phyloP scores from a whole-genome alignment of 2,888 invertebrate species.

The Trichopria drosophilae region DNA sequence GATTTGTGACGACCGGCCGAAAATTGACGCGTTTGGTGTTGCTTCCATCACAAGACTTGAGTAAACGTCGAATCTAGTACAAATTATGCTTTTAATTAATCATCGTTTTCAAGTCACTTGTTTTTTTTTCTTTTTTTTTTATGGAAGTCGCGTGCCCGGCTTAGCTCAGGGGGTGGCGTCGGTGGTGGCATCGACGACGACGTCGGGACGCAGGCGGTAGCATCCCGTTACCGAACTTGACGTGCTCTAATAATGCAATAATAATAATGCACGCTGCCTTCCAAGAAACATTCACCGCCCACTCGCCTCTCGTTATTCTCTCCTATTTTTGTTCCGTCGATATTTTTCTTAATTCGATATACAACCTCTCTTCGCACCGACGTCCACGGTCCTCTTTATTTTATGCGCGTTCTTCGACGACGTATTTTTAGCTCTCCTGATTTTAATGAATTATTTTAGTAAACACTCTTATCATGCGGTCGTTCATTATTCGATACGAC shows the following conservation, averaged over 20 bases:
- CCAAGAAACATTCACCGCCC: constrained; percentile 13
- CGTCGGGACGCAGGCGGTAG: constrained; percentile 39
- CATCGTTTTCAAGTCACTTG: constrained; percentile 45
- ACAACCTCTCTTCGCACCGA: too few relatives aligned
- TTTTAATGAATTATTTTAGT: too few relatives aligned
- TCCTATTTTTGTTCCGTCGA: constrained; percentile 16
- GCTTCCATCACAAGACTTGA: constrained; percentile 15
- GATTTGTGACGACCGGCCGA: too few relatives aligned
- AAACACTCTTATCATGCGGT: too few relatives aligned
- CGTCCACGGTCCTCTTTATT: constrained; percentile 17
- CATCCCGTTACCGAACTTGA: constrained; percentile 49
- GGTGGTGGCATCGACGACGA: neutral
- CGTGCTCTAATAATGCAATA: constrained; percentile 49
- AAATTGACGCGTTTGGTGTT: too few relatives aligned
- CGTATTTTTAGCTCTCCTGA: too few relatives aligned
- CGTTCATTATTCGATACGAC: too few relatives aligned
- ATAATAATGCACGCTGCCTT: constrained; percentile 19
- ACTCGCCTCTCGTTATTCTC: constrained; percentile 15
- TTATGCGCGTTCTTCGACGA: constrained; percentile 19
- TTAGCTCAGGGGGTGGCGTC: neutral
- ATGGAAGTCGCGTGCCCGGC: neutral
- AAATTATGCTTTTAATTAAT: constrained; percentile 59
- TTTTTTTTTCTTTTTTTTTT: constrained; percentile 2
- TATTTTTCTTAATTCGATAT: constrained; percentile 6
- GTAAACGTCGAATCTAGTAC: constrained; percentile 38